A percentile compares a stretch with the other conserved stretches of the same genome.
phyloP scores from a whole-genome alignment of 2,797 vertebrate genomes.

The Dendrocincla tyrannina region DNA sequence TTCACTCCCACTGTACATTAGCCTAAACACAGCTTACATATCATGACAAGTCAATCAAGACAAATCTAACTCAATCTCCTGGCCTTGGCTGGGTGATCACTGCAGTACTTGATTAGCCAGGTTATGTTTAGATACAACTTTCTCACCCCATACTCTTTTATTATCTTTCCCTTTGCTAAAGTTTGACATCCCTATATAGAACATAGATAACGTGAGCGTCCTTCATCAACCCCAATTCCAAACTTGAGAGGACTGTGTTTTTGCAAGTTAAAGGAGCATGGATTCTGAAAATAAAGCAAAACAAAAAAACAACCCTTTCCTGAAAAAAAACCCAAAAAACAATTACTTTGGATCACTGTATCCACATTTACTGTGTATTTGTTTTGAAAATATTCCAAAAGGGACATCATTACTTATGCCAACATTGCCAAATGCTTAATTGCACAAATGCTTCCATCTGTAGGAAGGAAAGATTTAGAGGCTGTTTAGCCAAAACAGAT shows the following conservation, averaged over 20 bases:
- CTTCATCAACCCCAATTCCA: not conserved
- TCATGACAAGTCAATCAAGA: not conserved
- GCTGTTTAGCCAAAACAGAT: slow-evolving; percentile 41
- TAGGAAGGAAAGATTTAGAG: slow-evolving; percentile 29
- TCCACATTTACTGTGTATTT: not conserved
- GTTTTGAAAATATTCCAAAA: slow-evolving; percentile 51
- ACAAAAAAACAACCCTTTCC: not conserved
- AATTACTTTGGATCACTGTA: not conserved
- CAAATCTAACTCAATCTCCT: not conserved
- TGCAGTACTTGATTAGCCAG: not conserved
- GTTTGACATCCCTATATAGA: not conserved
- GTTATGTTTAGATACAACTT: not conserved
- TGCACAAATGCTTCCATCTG: slow-evolving; percentile 57
- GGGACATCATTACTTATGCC: slow-evolving; percentile 9
- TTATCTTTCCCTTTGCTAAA: not conserved
- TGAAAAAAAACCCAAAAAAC: not conserved
- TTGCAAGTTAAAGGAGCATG: not conserved
- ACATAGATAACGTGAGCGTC: accelerated
- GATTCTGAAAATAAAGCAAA: not conserved
- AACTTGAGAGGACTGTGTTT: not conserved
- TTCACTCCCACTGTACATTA: not conserved
- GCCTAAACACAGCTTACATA: not conserved
- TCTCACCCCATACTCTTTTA: not conserved
- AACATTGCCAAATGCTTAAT: slow-evolving; percentile 44
- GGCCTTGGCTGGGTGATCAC: not conserved